These are phyloP conservation scores for Cryptophagus acutangulus DNA, from an alignment of 2,888 invertebrate species.

Conservation along the genomic window DNA sequence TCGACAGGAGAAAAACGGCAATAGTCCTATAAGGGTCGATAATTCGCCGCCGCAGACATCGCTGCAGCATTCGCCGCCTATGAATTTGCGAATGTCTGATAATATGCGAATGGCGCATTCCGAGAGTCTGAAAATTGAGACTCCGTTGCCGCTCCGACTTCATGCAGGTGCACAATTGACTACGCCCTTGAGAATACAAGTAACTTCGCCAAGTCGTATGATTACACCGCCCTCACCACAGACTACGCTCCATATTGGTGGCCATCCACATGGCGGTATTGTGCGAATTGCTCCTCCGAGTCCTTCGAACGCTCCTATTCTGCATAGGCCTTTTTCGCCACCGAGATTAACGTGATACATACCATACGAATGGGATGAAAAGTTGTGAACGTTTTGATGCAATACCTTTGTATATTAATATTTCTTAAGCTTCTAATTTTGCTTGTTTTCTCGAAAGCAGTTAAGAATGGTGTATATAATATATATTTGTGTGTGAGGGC, in stretches of 20 bases:
- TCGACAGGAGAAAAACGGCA: constrained; percentile 23
- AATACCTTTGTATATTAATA: constrained; percentile 23
- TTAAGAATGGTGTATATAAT: constrained; percentile 3
- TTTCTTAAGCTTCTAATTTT: constrained; percentile 17
- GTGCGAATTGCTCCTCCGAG: constrained; percentile 46
- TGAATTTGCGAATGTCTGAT: constrained; percentile 42
- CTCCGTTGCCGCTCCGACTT: constrained; percentile 42
- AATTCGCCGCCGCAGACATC: constrained; percentile 29
- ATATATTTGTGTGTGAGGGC: constrained; percentile 1
- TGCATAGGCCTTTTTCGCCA: constrained; percentile 48
- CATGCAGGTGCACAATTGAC: constrained; percentile 28
- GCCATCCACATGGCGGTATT: constrained; percentile 39
- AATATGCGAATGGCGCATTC: constrained; percentile 27
- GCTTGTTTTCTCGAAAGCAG: constrained; percentile 7
- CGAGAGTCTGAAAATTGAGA: constrained; percentile 34
- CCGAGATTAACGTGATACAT: constrained; percentile 48
- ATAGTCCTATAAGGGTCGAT: constrained; percentile 34
- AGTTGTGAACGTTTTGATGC: constrained; percentile 31
- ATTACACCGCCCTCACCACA: constrained; percentile 33
- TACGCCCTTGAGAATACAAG: constrained; percentile 44
- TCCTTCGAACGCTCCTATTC: constrained; percentile 36
- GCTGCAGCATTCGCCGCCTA: constrained; percentile 40
- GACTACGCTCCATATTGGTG: constrained; percentile 32
- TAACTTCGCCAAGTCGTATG: constrained; percentile 36
- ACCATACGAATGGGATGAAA: constrained; percentile 29